phyloP scores from a whole-genome alignment of 2,797 vertebrate species.

The Galagoides demidoff region DNA sequence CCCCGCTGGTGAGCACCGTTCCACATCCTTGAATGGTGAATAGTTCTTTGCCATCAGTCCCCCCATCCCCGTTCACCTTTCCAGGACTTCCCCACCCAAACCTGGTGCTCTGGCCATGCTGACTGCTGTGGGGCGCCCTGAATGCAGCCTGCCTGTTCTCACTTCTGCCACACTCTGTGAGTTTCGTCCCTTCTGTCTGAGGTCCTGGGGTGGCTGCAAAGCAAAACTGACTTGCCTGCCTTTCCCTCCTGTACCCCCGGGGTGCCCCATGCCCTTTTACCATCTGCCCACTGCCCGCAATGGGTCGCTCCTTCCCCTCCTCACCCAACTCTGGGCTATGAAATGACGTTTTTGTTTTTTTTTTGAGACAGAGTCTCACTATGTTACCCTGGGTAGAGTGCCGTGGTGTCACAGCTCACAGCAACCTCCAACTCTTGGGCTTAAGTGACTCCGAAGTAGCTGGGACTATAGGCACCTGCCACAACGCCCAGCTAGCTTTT shows the following conservation, averaged over 20 bases:
- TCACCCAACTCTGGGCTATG: accelerated
- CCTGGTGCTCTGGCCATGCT: accelerated
- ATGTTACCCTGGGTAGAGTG: no score
- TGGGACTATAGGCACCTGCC: no score
- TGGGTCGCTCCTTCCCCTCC: neutral
- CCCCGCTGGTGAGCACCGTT: accelerated
- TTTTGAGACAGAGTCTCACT: no score
- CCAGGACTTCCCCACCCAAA: accelerated
- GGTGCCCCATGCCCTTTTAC: neutral
- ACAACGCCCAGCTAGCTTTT: no score
- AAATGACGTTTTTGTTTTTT: no score
- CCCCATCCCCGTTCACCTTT: accelerated
- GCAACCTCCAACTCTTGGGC: no score
- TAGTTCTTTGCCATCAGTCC: neutral
- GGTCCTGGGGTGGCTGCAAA: accelerated
- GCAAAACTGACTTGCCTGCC: neutral
- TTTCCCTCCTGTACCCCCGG: neutral
- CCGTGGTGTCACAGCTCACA: no score
- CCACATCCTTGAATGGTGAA: neutral
- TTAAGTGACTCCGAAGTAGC: no score
- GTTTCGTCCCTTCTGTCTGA: no score
- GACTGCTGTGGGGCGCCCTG: neutral
- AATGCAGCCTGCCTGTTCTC: accelerated
- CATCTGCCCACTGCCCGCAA: neutral
- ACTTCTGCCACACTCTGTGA: neutral